Evolutionary conservation across 2,888 invertebrate genomes (phyloP).

Genomic region (Lydus trimaculatus): DNA sequence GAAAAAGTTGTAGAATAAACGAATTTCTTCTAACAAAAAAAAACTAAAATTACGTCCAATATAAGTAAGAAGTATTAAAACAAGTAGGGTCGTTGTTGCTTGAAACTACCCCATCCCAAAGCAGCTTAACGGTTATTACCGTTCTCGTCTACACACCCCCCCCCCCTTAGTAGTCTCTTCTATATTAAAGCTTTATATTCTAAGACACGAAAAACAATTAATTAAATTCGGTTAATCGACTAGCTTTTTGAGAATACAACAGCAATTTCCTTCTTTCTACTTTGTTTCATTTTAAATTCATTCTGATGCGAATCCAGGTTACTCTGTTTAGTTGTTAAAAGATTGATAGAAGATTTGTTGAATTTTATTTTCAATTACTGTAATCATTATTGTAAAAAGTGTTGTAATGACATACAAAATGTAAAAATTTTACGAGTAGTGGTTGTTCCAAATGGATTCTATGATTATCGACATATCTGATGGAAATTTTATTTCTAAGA

Average conservation of each 20-base stretch:
- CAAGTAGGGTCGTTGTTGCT: not conserved
- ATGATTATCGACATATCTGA: not conserved
- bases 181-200: not conserved
- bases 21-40: not conserved
- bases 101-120: not conserved
- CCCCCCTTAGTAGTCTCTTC: not conserved
- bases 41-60: not conserved
- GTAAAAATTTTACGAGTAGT: not conserved
- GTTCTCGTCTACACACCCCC: not conserved
- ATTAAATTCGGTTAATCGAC: not conserved
- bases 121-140: not conserved
- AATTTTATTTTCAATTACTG: not conserved
- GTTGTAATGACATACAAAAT: not conserved
- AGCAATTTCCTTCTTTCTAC: not conserved
- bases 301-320: not conserved
- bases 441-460: not conserved
- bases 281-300: not conserved
- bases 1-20: not conserved
- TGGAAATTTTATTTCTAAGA: not conserved
- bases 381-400: not conserved
- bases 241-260: not conserved
- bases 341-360: not conserved
- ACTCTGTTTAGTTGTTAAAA: not conserved
- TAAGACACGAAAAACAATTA: not conserved
- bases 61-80: too few relatives aligned